Base-by-base conservation (phyloP, 1,140 invertebrate species). In the Euborellia annulipes region DNA sequence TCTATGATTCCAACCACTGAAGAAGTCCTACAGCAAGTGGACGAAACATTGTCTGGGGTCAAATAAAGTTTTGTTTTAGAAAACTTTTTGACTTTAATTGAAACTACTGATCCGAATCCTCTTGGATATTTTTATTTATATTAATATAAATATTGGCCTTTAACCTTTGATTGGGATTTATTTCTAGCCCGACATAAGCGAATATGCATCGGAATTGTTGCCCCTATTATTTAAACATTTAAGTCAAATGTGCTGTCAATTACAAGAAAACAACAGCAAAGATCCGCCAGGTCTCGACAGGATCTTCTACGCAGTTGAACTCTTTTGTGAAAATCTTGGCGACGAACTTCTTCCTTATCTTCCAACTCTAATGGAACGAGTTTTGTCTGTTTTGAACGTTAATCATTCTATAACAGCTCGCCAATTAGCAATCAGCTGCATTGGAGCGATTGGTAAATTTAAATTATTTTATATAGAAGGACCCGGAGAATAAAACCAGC, bases 291-390 rank as follows among this genome's bases (percentile, higher is more conserved):
- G 76, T 22, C 62, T 79, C 0, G 71, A 77, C 50, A 71, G 81
- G 34, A 78, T 85, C 62, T 88, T 87, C 56, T 87, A 85, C 59
- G 83, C 85, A 1, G 54, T 89, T 18, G 82, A 87, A 58, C 78
- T 74, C 32, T 86, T 85, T 51, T 84, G 79, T 55, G 82, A 85
- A 61, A 84, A 85, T 62, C 61, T 88, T 23, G 78, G 77, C 43
- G 70, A 78, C 16, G 73, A 71, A 11, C 64, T 88, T 9, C 51
- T 79, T 16, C 80, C 81, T 0, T 82, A 84, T 57, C 57, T 87
- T 32, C 75, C 79, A 0, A 66, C 69, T 1, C 58, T 87, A 11
- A 85, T 88, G 81, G 73, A 76, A 17, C 66, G 72, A 45, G 56
- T 85, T 1, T 68, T 86, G 32, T 66, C 69, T 32, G 69, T 76